Percentiles rank a stretch among this genome's conserved stretches.
Evolutionary conservation across 2,113 vertebrate genomes (phyloP).

Genomic region (Leptosomus discolor): DNA sequence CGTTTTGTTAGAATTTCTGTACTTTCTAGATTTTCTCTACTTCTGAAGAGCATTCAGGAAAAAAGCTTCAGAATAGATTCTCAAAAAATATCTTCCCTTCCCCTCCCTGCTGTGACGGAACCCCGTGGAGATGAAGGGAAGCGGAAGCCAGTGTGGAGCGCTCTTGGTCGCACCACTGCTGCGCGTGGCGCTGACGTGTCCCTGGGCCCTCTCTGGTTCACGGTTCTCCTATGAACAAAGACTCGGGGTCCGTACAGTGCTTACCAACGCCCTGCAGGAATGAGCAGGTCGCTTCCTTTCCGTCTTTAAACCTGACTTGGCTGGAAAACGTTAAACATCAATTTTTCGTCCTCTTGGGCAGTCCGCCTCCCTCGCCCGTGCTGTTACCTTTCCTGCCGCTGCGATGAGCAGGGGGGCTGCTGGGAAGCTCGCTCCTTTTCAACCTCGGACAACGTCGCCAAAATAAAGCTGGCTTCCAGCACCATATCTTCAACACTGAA

Average conservation of each 20-base stretch:
- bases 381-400: slow-evolving; percentile 44
- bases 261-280: background rate
- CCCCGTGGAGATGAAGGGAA: rapidly evolving
- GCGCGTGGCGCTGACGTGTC: no score
- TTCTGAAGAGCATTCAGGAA: no score
- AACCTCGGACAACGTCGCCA: slow-evolving; percentile 81
- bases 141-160: rapidly evolving
- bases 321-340: background rate
- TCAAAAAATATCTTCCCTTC: background rate
- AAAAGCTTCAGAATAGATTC: background rate
- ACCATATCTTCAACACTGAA: slow-evolving; percentile 83
- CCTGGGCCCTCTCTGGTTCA: background rate
- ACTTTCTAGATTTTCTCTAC: no score
- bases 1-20: background rate
- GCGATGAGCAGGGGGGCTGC: background rate
- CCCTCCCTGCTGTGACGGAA: background rate
- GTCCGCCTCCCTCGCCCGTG: background rate
- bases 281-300: background rate
- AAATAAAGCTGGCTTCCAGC: slow-evolving; percentile 85
- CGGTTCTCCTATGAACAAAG: background rate
- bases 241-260: no score
- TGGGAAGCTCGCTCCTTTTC: slow-evolving; percentile 58
- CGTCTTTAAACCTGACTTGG: background rate
- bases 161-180: no score
- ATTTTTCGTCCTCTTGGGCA: background rate